Evolutionary conservation across 2,888 invertebrate genomes (phyloP).

Genomic region (Plebejus anna): DNA sequence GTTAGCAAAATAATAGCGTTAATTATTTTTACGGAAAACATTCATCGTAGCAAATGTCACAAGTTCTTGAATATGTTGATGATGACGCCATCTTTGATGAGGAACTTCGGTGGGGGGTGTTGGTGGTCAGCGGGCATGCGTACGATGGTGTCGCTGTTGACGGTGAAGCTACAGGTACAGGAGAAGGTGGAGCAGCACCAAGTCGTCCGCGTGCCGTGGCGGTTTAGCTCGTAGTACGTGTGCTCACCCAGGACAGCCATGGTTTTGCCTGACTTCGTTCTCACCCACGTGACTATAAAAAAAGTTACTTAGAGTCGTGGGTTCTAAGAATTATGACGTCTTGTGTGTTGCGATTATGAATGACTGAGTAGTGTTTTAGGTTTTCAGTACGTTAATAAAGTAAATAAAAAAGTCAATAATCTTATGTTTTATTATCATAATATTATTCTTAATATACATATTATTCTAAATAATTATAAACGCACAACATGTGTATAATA

Average conservation of each 20-base stretch:
- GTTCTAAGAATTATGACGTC: not conserved
- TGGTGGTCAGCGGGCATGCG: conserved; percentile 27
- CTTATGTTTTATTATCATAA: no score
- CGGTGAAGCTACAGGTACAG: conserved; percentile 42
- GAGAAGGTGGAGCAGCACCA: conserved; percentile 35
- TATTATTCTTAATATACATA: no score
- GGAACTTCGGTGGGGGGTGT: conserved; percentile 31
- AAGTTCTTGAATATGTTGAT: conserved; percentile 29
- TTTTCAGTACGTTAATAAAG: no score
- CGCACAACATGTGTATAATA: no score
- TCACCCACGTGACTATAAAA: not conserved
- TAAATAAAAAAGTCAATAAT: no score
- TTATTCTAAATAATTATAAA: no score
- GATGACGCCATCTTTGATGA: conserved; percentile 31
- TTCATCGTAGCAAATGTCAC: not conserved
- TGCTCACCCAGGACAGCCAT: not conserved
- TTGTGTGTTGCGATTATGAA: not conserved
- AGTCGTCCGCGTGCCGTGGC: not conserved
- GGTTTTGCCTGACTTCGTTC: not conserved
- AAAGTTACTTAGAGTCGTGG: not conserved
- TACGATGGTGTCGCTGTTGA: conserved; percentile 25
- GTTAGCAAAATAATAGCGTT: no score
- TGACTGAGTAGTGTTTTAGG: no score
- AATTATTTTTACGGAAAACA: not conserved
- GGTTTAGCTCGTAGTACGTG: conserved; percentile 27